Base-by-base conservation (phyloP, 2,888 invertebrate species). In the Mactromeris polynyma region DNA sequence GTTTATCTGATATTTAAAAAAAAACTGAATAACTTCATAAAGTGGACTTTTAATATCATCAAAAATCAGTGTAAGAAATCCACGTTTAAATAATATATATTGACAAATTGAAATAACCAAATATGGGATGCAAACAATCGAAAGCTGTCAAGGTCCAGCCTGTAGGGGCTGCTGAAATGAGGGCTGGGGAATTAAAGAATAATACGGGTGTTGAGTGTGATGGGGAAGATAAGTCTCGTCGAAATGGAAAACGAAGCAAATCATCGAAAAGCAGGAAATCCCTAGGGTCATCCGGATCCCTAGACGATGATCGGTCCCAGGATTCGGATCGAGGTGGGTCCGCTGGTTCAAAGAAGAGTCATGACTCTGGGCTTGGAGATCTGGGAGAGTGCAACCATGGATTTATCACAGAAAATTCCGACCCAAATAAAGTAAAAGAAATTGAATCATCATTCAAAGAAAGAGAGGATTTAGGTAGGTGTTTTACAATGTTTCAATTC, bases 341-440 rank as follows among this genome's bases (percentile, higher is more conserved):
- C 0, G 96, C 96, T 0, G 93, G 94, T 11, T 96, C 96, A 6
- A 96, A 96, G 81, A 94, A 96, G 78, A 96, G 96, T 82, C 86
- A 93, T 2, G 96, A 96, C 88, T 96, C 96, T 7, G 96, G 96
- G 1, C 92, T 96, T 9, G 95, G 94, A 19, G 93, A 93, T 80
- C 83, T 93, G 11, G 93, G 89, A 0, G 95, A 93, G 26, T 95
- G 95, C 36, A 94, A 95, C 42, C 90, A 90, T 17, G 90, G 92
- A 11, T 93, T 96, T 0, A 95, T 96, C 46, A 95, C 95, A 17
- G 96, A 96, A 88, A 89, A 94, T 77, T 96, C 96, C 0, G 90
- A 94, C 42, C 92, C 94, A 2, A 89, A 94, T 19, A 91, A 93
- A 80, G 93, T 95, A 9, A 81, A 83, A 83, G 82, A 89, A 79